Base-by-base conservation (phyloP, 2,888 invertebrate species). In the Siphlonurus alternatus region DNA sequence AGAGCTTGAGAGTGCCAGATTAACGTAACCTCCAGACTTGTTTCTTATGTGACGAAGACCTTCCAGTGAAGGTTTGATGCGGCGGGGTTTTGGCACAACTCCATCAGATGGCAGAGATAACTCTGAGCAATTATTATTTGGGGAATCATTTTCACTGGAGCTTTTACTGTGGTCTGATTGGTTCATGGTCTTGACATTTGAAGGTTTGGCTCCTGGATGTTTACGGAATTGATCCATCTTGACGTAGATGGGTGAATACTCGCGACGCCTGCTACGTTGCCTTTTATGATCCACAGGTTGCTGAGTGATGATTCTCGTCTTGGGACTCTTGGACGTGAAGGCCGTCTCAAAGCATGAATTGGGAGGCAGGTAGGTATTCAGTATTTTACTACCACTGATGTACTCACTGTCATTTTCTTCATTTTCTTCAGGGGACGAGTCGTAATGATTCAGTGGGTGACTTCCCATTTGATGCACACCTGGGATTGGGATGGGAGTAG, bases 271-370 rank as follows among this genome's bases (percentile, higher is more conserved):
- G 15, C 7, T 15, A 38, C 38, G 38, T 5, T 15, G 38, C 5
- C 38, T 5, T 10, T 15, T 10, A 5, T 38, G 38, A 38, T 38
- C 38, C 38, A 38, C 38, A 10, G 38, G 5, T 10, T 15, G 38
- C 38, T 38, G 38, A 38, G 38, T 5, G 22, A 74, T 70, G 22
- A 75, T 70, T 54, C 74, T 67, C 5, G 74, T 74, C 23, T 72
- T 67, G 2, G 75, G 75, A 64, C 71, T 70, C 25, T 72, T 72
- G 19, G 73, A 71, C n/a, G 71, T 73, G 66, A 75, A 75, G 19
- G 72, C 74, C 1, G 74, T 74, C 67, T 75, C 75, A 67, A 70
- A 74, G 65, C 72, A 72, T 22, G 71, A 70, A 61, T 71, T 69
- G 15, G 70, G 68, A n/a, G 70, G 69, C 5, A 69, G 64, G 3